These are phyloP conservation scores for Laupala kohalensis DNA, from an alignment of 1,140 invertebrate species.

Conservation along the genomic window DNA sequence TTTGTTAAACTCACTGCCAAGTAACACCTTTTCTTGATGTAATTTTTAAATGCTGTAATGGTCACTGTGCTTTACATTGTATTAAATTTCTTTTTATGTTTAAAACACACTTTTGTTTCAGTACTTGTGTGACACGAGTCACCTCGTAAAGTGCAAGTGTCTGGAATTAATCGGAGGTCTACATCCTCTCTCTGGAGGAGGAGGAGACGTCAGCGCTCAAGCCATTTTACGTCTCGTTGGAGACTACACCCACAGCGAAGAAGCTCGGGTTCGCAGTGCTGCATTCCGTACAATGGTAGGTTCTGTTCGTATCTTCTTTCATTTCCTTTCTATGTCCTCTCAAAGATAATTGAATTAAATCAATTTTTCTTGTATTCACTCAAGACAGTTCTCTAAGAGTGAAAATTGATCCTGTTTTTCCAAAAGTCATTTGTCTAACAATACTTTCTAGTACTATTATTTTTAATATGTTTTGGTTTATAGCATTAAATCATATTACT, in stretches of 20 bases:
- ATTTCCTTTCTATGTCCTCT: no score
- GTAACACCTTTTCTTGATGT: no score
- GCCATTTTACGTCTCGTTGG: conserved; percentile 53
- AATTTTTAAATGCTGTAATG: not conserved
- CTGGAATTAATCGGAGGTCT: conserved; percentile 57
- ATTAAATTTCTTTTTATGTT: not conserved
- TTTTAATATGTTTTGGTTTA: no score
- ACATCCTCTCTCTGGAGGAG: conserved; percentile 35
- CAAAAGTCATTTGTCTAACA: no score
- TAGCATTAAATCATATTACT: no score
- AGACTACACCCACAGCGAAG: conserved; percentile 73
- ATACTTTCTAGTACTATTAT: no score
- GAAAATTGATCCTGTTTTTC: no score
- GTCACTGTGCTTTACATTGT: not conserved
- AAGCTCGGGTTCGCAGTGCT: conserved; percentile 76
- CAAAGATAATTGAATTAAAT: no score
- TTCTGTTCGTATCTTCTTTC: not conserved
- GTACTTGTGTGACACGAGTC: conserved; percentile 56
- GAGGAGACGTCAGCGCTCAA: conserved; percentile 34
- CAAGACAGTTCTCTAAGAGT: no score
- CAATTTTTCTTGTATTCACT: no score
- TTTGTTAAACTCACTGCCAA: no score
- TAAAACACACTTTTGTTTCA: conserved; percentile 23
- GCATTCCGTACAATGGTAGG: conserved; percentile 74
- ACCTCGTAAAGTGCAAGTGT: conserved; percentile 64